Evolutionary conservation across 2,888 invertebrate species (phyloP).

Genomic region (Eupithecia subumbrata): DNA sequence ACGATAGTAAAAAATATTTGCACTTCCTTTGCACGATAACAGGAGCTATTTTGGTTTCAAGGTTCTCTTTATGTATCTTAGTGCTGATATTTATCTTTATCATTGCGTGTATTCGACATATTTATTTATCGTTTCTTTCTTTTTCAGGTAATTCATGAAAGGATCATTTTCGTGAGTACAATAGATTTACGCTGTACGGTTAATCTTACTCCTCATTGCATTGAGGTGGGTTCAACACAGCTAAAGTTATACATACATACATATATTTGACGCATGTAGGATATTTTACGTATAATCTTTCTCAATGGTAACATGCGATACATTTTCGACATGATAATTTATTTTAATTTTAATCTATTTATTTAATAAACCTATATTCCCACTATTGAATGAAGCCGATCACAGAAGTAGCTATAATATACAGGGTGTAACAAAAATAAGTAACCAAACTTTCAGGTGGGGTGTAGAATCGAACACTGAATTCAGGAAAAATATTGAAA

Average conservation of each 20-base stretch:
- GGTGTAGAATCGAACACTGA: too few species aligned
- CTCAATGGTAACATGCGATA: slow-evolving; percentile 30
- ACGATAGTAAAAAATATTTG: slow-evolving; percentile 5
- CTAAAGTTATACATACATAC: background rate
- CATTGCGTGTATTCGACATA: background rate
- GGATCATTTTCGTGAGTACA: background rate
- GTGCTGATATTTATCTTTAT: background rate
- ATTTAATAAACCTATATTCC: background rate
- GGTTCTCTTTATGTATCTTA: background rate
- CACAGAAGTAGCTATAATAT: too few species aligned
- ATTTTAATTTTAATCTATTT: background rate
- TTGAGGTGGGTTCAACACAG: slow-evolving; percentile 32
- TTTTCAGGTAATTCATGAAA: slow-evolving; percentile 6
- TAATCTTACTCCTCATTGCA: slow-evolving; percentile 14
- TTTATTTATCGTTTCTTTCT: slow-evolving; percentile 3
- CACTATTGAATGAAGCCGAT: background rate
- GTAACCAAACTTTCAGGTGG: too few species aligned
- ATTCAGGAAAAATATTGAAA: too few species aligned
- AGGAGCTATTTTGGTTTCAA: slow-evolving; percentile 16
- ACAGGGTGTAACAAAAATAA: too few species aligned
- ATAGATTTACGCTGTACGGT: slow-evolving; percentile 30
- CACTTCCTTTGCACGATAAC: slow-evolving; percentile 8
- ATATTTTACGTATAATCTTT: slow-evolving; percentile 36
- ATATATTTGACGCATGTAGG: slow-evolving; percentile 35
- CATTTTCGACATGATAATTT: slow-evolving; percentile 7